Base-by-base conservation (phyloP, 92 coral and sea anemone species). In the Epizoanthus illoricatus region DNA sequence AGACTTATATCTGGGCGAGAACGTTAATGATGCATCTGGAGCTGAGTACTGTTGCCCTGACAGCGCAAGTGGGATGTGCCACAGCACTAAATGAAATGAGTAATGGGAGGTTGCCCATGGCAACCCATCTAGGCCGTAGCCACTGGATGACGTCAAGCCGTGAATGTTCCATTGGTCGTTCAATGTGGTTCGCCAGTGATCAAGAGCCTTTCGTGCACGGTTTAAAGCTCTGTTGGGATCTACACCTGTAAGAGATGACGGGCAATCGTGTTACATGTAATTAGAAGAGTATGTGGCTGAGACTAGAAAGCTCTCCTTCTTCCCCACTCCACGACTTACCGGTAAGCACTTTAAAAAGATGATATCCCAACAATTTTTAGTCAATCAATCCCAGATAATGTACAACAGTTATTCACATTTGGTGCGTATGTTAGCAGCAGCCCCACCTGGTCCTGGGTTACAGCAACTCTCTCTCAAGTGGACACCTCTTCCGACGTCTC, bases 101-200 rank as follows among this genome's bases (percentile, higher is more conserved):
- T 91, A 84, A 58, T 93, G 97, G 20, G 97, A 93, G 1, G 90
- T 93, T 2, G 97, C 97, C 97, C 97, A 93, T 5, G 97, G 97
- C 49, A 93, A 76, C 13, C 97, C 97, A 68, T 93, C 97, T 78
- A 88, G 89, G 57, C 97, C 97, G 63, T 93, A 93, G 39, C 97
- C 97, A 70, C 85, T 86, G 41, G 94, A 91, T 57, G 97, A 87
- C 18, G 89, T 87, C 28, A 91, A 87, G 10, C 94, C 97, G 73
- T 93, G 97, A 39, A 93, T 88, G 81, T 93, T 93, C 97, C 97
- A 93, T 64, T 93, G 97, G 85, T 93, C 97, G 49, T 93, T 88
- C 1, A 93, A 74, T 0, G 81, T 82, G 15, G 94, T 68, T 54
- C 97, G 83, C 97, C 97, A 93, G 80, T 93, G 97, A 73, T 93